A percentile compares a stretch with the other conserved stretches of the same genome.
Evolutionary conservation across 1,140 invertebrate genomes (phyloP).

Genomic region (Drosophila mauritiana): DNA sequence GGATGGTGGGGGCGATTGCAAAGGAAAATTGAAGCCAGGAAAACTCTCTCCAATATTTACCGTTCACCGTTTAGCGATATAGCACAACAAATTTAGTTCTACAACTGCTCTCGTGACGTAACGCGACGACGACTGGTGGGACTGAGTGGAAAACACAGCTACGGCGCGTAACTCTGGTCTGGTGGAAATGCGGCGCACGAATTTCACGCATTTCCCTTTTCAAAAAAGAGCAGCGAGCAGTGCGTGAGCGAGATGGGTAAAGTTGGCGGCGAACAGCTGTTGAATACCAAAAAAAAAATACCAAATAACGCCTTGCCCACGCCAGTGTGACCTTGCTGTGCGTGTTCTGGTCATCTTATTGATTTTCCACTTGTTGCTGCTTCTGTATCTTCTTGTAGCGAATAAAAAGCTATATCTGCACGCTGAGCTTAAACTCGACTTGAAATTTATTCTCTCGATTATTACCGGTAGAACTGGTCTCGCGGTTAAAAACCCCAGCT

Average conservation of each 20-base stretch:
- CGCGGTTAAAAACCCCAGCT: conserved; percentile 23
- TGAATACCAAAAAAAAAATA: conserved; percentile 8
- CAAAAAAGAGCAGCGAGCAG: conserved; percentile 21
- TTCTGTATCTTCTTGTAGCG: neutral
- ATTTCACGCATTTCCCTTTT: conserved; percentile 40
- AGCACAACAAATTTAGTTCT: neutral
- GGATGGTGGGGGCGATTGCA: conserved; percentile 5
- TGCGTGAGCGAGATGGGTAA: conserved; percentile 6
- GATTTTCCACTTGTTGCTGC: conserved; percentile 46
- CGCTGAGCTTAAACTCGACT: conserved; percentile 28
- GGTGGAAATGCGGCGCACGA: conserved; percentile 31
- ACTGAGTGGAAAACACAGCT: conserved; percentile 23
- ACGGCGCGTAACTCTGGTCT: conserved; percentile 33
- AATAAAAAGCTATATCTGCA: conserved; percentile 14
- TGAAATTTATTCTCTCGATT: conserved; percentile 26
- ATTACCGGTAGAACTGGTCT: conserved; percentile 52
- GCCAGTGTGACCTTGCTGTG: conserved; percentile 2
- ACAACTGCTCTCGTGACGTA: conserved; percentile 29
- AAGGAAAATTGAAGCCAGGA: conserved; percentile 6
- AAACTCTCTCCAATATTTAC: conserved; percentile 10
- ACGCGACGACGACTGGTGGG: conserved; percentile 33
- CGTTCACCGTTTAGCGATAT: conserved; percentile 9
- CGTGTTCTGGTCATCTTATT: conserved; percentile 1
- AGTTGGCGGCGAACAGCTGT: conserved; percentile 7
- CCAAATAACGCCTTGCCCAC: neutral